Evolutionary conservation across 2,888 invertebrate genomes (phyloP).

Genomic region (Polietes domitor): DNA sequence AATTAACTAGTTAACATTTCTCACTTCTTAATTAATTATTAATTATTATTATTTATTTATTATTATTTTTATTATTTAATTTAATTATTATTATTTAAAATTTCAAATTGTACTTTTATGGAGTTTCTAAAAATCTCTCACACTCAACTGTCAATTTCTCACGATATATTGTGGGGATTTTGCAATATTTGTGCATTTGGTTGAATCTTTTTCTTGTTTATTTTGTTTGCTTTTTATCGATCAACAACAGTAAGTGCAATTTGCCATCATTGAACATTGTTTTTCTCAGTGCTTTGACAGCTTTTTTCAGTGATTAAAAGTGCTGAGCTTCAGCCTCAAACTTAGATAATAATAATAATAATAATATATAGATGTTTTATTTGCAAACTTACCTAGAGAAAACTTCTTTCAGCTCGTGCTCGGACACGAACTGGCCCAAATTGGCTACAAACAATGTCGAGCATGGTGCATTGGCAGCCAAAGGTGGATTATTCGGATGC

Average conservation of each 20-base stretch:
- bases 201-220: not conserved
- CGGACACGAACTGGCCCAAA: conserved; percentile 97
- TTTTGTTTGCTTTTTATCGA: conserved; percentile 5
- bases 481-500: conserved; percentile 80
- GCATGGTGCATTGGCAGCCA: conserved; percentile 91
- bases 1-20: too few species aligned
- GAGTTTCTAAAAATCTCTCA: not conserved
- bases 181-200: not conserved
- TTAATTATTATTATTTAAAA: too few species aligned
- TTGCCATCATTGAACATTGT: conserved; percentile 37
- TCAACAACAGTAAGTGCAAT: conserved; percentile 58
- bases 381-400: conserved; percentile 92
- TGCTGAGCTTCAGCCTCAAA: not conserved
- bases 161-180: not conserved
- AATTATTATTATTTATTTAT: too few species aligned
- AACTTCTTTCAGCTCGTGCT: conserved; percentile 98
- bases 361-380: too few species aligned
- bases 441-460: conserved; percentile 99
- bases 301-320: not conserved
- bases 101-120: not conserved
- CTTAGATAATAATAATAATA: conserved; percentile 17
- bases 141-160: conserved; percentile 34
- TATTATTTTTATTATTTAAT: too few species aligned
- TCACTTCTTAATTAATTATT: too few species aligned
- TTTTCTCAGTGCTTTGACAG: not conserved